phyloP scores from a whole-genome alignment of 2,797 vertebrate genomes.

The Pangasius macronema region DNA sequence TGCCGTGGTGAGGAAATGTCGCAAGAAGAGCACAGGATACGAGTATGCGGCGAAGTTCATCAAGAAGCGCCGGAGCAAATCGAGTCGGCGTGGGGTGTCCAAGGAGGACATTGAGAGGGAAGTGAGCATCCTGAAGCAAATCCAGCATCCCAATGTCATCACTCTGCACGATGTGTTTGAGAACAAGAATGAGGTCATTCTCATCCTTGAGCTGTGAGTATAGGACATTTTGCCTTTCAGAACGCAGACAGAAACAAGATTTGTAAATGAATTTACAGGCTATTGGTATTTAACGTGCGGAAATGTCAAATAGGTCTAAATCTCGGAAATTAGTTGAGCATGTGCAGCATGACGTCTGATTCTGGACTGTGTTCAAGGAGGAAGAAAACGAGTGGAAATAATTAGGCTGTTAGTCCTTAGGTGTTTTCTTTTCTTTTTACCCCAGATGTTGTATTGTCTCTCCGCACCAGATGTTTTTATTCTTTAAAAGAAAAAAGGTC shows the following conservation, averaged over 20 bases:
- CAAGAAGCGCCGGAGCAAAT: constrained; percentile 93
- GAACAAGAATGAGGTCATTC: constrained; percentile 94
- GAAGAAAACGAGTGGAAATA: neutral
- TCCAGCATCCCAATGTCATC: constrained; percentile 94
- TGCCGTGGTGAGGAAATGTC: constrained; percentile 92
- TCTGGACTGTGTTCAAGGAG: neutral
- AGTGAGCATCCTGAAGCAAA: constrained; percentile 93
- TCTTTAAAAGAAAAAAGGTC: neutral
- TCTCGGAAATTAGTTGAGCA: neutral
- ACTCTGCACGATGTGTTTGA: constrained; percentile 93
- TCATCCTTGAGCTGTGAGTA: constrained; percentile 98
- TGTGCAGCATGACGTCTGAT: neutral
- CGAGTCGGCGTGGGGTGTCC: constrained; percentile 90
- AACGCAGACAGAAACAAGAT: neutral
- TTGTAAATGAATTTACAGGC: neutral
- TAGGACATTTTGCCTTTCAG: neutral
- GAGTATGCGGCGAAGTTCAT: constrained; percentile 96
- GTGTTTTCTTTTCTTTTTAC: neutral
- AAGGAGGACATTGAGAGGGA: constrained; percentile 95
- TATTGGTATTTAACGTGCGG: neutral
- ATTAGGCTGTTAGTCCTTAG: neutral
- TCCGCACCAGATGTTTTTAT: constrained; percentile 8
- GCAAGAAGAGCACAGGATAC: constrained; percentile 79
- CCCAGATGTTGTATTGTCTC: constrained; percentile 8
- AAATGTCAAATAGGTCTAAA: neutral